These are phyloP conservation scores for Papio anubis DNA, from an alignment of 2,113 vertebrate genomes.

Conservation along the genomic window DNA sequence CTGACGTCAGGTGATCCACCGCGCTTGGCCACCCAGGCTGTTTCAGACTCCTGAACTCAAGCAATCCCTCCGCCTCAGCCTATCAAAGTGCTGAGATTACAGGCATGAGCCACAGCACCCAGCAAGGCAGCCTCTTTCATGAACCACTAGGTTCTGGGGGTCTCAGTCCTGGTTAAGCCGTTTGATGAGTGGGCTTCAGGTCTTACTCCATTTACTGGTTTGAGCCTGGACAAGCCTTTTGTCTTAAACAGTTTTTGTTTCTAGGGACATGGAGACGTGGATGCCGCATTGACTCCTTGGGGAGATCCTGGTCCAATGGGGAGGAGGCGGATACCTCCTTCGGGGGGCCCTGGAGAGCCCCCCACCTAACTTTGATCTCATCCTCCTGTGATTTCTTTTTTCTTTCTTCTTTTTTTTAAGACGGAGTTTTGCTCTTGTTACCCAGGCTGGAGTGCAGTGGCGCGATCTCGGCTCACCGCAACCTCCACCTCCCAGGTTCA, in stretches of 20 bases:
- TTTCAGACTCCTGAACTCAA: too few relatives aligned
- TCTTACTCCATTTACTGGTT: background rate
- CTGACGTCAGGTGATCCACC: too few relatives aligned
- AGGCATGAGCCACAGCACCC: too few relatives aligned
- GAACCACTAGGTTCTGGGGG: background rate
- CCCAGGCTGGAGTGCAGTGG: too few relatives aligned
- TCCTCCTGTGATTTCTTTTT: background rate
- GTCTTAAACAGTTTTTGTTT: background rate
- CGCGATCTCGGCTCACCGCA: too few relatives aligned
- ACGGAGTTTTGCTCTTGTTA: too few relatives aligned
- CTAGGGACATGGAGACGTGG: background rate
- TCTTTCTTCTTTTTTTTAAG: too few relatives aligned
- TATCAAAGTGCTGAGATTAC: too few relatives aligned
- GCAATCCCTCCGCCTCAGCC: too few relatives aligned
- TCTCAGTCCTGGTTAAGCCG: background rate
- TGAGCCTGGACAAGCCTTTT: background rate
- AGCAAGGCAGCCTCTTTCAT: too few relatives aligned
- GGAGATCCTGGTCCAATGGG: background rate
- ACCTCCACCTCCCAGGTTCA: too few relatives aligned
- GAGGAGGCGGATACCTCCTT: background rate
- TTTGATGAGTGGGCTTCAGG: background rate
- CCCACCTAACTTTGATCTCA: rapidly evolving
- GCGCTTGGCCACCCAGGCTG: too few relatives aligned
- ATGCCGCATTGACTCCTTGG: background rate
- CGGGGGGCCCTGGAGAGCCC: background rate